A percentile compares a stretch with the other conserved stretches of the same genome.
These are phyloP conservation scores for Leistus spinibarbis DNA, from an alignment of 2,888 invertebrate genomes.

Conservation along the genomic window DNA sequence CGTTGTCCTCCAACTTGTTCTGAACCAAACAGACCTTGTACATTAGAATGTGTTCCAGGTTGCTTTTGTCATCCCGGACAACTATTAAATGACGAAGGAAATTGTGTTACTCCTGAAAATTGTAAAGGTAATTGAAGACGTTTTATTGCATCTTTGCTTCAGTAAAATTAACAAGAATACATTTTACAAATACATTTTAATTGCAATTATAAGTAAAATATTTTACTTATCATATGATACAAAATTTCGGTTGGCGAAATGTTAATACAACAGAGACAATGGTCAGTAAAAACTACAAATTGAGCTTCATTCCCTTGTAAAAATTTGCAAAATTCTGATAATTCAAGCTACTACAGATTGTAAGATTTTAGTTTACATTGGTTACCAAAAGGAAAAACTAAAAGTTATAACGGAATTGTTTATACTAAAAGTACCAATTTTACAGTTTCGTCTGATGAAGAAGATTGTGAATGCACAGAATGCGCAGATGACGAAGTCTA, in stretches of 20 bases:
- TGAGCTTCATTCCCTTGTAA: too few relatives aligned
- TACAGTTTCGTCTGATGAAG: background rate
- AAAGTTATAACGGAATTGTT: background rate
- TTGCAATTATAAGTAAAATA: too few relatives aligned
- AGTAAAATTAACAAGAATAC: too few relatives aligned
- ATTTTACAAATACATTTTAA: too few relatives aligned
- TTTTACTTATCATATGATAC: too few relatives aligned
- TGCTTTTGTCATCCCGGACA: background rate
- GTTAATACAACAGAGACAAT: too few relatives aligned
- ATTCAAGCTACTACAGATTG: too few relatives aligned
- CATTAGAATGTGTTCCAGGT: background rate
- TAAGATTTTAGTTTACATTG: background rate
- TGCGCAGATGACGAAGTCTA: conserved; percentile 12
- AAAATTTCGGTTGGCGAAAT: too few relatives aligned
- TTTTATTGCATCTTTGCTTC: background rate
- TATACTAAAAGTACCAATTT: background rate
- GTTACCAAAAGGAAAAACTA: background rate
- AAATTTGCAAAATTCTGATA: too few relatives aligned
- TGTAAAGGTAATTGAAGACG: background rate
- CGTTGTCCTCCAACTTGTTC: conserved; percentile 1
- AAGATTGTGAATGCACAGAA: background rate
- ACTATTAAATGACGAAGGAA: background rate
- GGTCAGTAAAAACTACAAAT: too few relatives aligned
- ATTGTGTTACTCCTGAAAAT: background rate
- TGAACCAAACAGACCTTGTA: background rate